Conservation (phyloP, 2,797 vertebrate species). For the Parauchenoglanis punctatus region DNA sequence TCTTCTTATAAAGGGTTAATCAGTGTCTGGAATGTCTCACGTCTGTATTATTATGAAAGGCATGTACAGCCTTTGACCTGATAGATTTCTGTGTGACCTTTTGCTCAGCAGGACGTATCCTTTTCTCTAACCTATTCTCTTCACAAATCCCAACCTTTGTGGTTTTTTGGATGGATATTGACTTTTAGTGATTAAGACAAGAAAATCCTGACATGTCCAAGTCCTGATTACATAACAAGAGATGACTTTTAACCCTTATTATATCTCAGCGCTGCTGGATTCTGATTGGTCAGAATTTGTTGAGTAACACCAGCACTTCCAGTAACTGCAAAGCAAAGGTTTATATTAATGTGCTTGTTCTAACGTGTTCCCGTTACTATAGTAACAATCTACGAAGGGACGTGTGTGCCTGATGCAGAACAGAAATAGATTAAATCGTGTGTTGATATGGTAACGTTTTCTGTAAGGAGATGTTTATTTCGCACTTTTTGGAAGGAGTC, state of each 20-base stretch:
- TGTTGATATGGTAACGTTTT: background rate
- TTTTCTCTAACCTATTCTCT: no score
- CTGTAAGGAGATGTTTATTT: background rate
- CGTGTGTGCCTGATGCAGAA: background rate
- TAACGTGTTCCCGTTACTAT: background rate
- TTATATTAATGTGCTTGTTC: background rate
- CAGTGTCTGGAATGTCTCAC: background rate
- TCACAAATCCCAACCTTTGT: background rate
- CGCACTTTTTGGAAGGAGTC: background rate
- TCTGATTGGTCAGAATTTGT: background rate
- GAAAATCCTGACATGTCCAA: background rate
- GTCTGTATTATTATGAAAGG: background rate
- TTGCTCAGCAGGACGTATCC: background rate
- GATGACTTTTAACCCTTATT: background rate
- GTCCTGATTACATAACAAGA: background rate
- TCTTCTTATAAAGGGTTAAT: slow-evolving; percentile 3
- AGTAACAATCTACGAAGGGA: background rate
- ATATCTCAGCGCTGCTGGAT: background rate
- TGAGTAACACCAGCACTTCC: background rate
- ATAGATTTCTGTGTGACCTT: slow-evolving; percentile 9
- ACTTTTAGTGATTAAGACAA: background rate
- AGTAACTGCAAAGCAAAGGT: background rate
- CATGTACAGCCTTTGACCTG: slow-evolving; percentile 17
- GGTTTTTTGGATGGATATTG: background rate
- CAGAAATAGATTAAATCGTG: background rate